A percentile compares a stretch with the other conserved stretches of the same genome.
These are phyloP conservation scores for Scaptomyza cyrtandrae DNA, from an alignment of 2,888 invertebrate genomes.

Conservation along the genomic window DNA sequence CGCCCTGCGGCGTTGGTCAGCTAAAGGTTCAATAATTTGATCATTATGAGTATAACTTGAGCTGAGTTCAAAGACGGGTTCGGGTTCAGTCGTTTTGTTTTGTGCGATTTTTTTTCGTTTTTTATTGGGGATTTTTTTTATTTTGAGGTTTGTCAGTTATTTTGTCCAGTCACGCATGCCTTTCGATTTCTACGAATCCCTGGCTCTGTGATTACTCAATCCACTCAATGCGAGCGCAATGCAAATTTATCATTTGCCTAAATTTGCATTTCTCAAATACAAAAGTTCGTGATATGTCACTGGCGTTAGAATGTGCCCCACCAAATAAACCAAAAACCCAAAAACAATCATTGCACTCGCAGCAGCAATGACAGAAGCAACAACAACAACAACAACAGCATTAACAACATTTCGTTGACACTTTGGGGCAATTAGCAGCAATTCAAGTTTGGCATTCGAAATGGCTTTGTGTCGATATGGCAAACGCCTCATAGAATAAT, in stretches of 20 bases:
- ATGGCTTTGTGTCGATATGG: slow-evolving; percentile 24
- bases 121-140: slow-evolving; percentile 20
- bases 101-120: background rate
- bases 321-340: slow-evolving; percentile 11
- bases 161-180: slow-evolving; percentile 72
- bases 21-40: slow-evolving; percentile 43
- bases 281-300: slow-evolving; percentile 76
- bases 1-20: slow-evolving; percentile 37
- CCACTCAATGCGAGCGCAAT: slow-evolving; percentile 60
- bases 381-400: slow-evolving; percentile 20
- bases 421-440: slow-evolving; percentile 63
- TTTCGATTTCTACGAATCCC: slow-evolving; percentile 68
- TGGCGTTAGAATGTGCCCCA: slow-evolving; percentile 73
- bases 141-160: slow-evolving; percentile 46
- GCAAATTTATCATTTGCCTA: slow-evolving; percentile 65
- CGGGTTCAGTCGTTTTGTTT: slow-evolving; percentile 34
- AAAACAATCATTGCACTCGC: background rate
- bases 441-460: slow-evolving; percentile 49
- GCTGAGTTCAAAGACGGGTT: slow-evolving; percentile 46
- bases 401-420: slow-evolving; percentile 60
- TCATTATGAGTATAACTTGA: slow-evolving; percentile 32
- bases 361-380: background rate
- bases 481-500: slow-evolving; percentile 19
- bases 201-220: slow-evolving; percentile 62
- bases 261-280: slow-evolving; percentile 70